Evolutionary conservation across 2,888 invertebrate species (phyloP).

Genomic region (Ormyrus pomaceus): DNA sequence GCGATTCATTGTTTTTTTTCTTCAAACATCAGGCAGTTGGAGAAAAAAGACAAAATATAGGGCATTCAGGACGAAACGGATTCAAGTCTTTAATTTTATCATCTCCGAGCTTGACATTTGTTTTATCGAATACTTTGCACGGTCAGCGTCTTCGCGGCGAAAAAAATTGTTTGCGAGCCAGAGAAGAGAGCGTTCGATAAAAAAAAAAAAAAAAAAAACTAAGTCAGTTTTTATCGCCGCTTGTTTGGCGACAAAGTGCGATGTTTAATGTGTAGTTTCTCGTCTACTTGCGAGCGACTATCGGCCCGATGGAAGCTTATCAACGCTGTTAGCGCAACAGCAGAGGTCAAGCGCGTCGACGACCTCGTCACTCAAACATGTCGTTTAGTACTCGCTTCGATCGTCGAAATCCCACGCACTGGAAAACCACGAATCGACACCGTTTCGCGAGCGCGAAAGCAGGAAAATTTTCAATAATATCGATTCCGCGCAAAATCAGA

Average conservation of each 20-base stretch:
- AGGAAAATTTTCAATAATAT: no score
- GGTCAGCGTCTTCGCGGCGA: background rate
- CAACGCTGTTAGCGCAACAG: constrained; percentile 29
- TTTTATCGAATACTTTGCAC: background rate
- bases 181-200: background rate
- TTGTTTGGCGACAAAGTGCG: constrained; percentile 42
- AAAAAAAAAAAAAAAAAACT: background rate
- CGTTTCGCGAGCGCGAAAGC: no score
- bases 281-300: constrained; percentile 20
- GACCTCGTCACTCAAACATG: constrained; percentile 49
- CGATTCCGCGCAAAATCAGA: no score
- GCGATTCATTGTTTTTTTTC: no score
- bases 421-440: no score
- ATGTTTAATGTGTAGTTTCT: constrained; percentile 22
- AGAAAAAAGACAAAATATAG: no score
- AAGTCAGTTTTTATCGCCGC: constrained; percentile 2
- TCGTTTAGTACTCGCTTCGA: constrained; percentile 34
- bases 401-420: background rate
- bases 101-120: no score
- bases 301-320: constrained; percentile 36
- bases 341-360: constrained; percentile 43
- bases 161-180: constrained; percentile 29
- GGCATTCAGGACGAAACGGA: no score
- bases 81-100: no score
- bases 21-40: no score